Percentiles rank a stretch among this genome's conserved stretches.
Evolutionary conservation across 2,888 invertebrate genomes (phyloP).

Genomic region (Andrena bucephala): DNA sequence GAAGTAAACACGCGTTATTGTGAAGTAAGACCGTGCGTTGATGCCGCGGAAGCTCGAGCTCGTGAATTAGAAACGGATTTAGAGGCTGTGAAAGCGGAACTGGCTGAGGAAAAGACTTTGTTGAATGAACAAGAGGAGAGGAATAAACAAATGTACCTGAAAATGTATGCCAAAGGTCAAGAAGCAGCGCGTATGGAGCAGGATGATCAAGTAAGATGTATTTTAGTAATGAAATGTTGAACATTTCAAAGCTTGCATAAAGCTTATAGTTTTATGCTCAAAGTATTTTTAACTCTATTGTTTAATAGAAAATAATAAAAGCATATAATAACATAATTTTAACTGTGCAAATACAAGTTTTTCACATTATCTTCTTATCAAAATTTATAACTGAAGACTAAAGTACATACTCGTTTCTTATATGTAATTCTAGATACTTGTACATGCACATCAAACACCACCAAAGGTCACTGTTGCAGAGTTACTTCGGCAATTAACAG

Average conservation of each 20-base stretch:
- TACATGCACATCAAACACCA: conserved; percentile 84
- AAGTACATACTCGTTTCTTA: neutral
- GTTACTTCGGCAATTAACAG: conserved; percentile 92
- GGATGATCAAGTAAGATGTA: conserved; percentile 88
- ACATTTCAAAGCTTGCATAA: neutral
- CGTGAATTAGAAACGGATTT: conserved; percentile 90
- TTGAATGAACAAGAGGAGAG: conserved; percentile 90
- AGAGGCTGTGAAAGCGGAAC: conserved; percentile 89
- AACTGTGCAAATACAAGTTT: neutral
- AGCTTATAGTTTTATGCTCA: neutral
- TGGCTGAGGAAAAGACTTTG: conserved; percentile 89
- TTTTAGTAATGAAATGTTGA: neutral
- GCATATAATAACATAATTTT: neutral
- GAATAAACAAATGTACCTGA: conserved; percentile 91
- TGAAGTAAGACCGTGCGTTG: conserved; percentile 91
- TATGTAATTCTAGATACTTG: conserved; percentile 72
- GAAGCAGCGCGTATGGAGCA: conserved; percentile 92
- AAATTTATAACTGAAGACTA: neutral
- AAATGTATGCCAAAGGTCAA: conserved; percentile 93
- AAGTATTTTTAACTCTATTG: neutral
- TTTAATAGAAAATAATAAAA: neutral
- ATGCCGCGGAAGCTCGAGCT: conserved; percentile 89
- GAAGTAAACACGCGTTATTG: conserved; percentile 92
- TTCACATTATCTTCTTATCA: neutral
- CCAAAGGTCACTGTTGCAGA: conserved; percentile 92